Evolutionary conservation across 2,888 invertebrate genomes (phyloP).

Genomic region (Schizotus pectinicornis): DNA sequence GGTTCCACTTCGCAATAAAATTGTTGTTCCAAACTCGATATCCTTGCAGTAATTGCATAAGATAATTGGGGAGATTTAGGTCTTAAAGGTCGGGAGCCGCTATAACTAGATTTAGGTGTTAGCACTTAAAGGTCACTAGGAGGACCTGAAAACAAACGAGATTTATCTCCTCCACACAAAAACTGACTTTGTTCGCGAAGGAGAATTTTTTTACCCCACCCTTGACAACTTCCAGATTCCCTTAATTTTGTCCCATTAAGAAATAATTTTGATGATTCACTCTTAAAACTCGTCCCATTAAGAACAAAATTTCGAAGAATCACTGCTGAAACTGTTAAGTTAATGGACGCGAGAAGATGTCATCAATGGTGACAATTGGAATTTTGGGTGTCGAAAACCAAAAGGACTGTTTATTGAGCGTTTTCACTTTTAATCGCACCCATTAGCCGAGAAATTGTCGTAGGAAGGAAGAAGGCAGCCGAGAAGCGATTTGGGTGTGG

Average conservation of each 20-base stretch:
- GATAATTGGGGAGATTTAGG: neutral
- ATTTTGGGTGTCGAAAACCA: neutral
- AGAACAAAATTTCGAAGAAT: too few species aligned
- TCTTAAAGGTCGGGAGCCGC: too few species aligned
- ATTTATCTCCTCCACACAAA: neutral
- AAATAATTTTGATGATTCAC: too few species aligned
- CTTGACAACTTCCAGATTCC: too few species aligned
- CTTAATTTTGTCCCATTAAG: too few species aligned
- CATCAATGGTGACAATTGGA: neutral
- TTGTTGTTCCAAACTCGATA: constrained; percentile 16
- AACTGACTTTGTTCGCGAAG: neutral
- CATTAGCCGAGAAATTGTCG: constrained; percentile 18
- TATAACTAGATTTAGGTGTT: too few species aligned
- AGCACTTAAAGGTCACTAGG: neutral
- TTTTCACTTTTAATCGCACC: constrained; percentile 22
- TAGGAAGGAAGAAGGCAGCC: constrained; percentile 12
- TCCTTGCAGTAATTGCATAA: constrained; percentile 20
- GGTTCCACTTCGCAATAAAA: constrained; percentile 5
- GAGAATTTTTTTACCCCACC: too few species aligned
- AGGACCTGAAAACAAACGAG: too few species aligned
- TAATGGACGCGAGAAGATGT: too few species aligned
- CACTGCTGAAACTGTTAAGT: too few species aligned
- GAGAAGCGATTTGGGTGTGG: constrained; percentile 21
- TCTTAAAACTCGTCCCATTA: too few species aligned
- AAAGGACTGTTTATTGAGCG: neutral